Evolutionary conservation across 2,888 invertebrate species (phyloP), one percentile per base, ranked within the genome.

Genomic region (Conops quadrifasciatus): DNA sequence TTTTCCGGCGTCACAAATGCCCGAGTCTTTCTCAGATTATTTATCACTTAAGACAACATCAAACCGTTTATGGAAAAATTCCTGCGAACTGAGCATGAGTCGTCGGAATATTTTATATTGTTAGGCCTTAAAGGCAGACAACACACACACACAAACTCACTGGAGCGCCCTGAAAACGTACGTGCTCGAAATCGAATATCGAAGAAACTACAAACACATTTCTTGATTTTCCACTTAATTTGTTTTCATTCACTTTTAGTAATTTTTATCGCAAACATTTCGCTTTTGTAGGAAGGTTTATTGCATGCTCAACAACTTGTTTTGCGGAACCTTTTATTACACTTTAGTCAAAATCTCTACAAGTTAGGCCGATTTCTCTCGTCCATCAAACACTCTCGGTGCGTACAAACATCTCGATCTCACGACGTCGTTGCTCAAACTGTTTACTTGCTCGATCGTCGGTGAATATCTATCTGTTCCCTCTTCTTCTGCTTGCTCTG

Each of bases 391-490:
- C n/a, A n/a, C n/a, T n/a, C n/a, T n/a, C n/a, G n/a, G n/a, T n/a
- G n/a, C n/a, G n/a, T n/a, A n/a, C n/a, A n/a, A n/a, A n/a, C n/a
- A n/a, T n/a, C n/a, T n/a, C n/a, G n/a, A 74, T 74, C 77, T 72
- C 77, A 77, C 77, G 78, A 76, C 77, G 77, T 73, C 74, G 75
- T 70, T 67, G 51, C 67, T 74, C 73, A 74, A 76, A 77, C 77
- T 77, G 72, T 51, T 68, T 49, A n/a, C 21, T 56, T 21, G 43
- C 36, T 16, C 60, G 68, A 68, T 68, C 68, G 51, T 21, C 43
- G 51, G 51, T 60, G 62, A 51, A 67, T 67, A 60, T 60, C 60
- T 45, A 59, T 19, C 26, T 60, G 19, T 49, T 49, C 28, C 19
- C 13, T 16, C 7, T 49, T 59, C 59, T 56, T 36, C 36, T 9